Evolutionary conservation across 2,113 vertebrate species (phyloP).

Genomic region (Eublepharis macularius): DNA sequence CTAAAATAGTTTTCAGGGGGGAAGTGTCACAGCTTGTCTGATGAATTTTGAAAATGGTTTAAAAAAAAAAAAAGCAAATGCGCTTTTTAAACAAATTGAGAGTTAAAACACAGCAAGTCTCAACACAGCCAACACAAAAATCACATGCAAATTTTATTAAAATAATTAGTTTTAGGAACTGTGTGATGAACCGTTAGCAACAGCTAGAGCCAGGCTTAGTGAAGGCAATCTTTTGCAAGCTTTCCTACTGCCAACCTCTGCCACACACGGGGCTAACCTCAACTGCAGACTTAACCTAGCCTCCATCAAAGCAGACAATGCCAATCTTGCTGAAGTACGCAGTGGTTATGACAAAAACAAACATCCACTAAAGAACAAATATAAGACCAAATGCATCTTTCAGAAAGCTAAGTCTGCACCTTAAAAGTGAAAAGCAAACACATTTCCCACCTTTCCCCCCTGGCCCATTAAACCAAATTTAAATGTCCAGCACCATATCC

Average conservation of each 20-base stretch:
- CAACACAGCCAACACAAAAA: conserved; percentile 69
- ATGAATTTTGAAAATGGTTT: conserved; percentile 59
- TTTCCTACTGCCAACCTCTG: conserved; percentile 9
- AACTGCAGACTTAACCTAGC: conserved; percentile 21
- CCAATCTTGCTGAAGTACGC: conserved; percentile 57
- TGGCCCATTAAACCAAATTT: conserved; percentile 35
- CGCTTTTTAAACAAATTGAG: conserved; percentile 55
- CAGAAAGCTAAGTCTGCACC: conserved; percentile 31
- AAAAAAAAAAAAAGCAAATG: conserved; percentile 69
- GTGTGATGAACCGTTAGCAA: conserved; percentile 73
- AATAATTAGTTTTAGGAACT: conserved; percentile 72
- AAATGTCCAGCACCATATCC: conserved; percentile 56
- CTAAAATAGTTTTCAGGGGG: conserved; percentile 42
- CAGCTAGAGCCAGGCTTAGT: conserved; percentile 70
- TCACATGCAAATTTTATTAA: conserved; percentile 73
- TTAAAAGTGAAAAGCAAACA: conserved; percentile 29
- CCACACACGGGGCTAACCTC: conserved; percentile 25
- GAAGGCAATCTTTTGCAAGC: conserved; percentile 60
- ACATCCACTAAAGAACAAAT: conserved; percentile 45
- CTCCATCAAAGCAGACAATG: conserved; percentile 43
- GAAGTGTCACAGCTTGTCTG: conserved; percentile 25
- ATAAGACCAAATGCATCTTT: conserved; percentile 33
- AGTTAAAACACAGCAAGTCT: conserved; percentile 73
- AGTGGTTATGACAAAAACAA: conserved; percentile 56
- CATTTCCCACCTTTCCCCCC: not conserved